Evolutionary conservation across 2,113 vertebrate species (phyloP), one percentile per base, ranked within the genome.

Genomic region (Engystomops pustulosus): DNA sequence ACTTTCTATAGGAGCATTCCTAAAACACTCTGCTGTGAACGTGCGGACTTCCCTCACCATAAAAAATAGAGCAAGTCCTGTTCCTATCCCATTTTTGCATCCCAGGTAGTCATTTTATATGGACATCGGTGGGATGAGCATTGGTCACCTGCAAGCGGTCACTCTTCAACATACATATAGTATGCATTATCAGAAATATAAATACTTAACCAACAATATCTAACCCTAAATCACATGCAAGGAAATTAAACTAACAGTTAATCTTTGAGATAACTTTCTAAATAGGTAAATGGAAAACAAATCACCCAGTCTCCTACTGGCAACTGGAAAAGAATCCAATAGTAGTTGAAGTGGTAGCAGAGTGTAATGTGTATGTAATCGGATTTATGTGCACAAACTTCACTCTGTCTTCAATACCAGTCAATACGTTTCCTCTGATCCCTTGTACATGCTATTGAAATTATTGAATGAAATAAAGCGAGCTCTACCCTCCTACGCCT

Each of bases 401-500:
- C 27, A 53, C 32, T 75, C 72, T 15, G 47, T 34, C 72, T 76
- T 76, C 47, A 76, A 49, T 34, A 76, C 0, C 45, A 76, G 72
- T 30, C 72, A 76, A 76, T 76, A 76, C 18, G 34, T 76, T 58
- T 60, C 34, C 36, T 58, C 75, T 78, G 32, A 78, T 53, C 51
- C 53, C 32, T 25, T 78, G 32, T 78, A 78, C 51, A n/a, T 41
- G 75, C 75, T 60, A 58, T 60, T 78, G 32, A 38, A 77, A 58
- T 55, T 55, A 77, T 58, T 58, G 32, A 78, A 53, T 78, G 12
- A 78, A 78, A 78, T 27, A 58, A 25, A 27, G 38, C 36, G 10
- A 25, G 75, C 51, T n/a, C 20, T 60, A 3, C 30, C 51, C 75
- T 58, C 20, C 75, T 41, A 58, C 51, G 51, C 51, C 55, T 78